Evolutionary conservation across 2,888 invertebrate species (phyloP), one percentile per base, ranked within the genome.

Genomic region (Epirrhoe tristata): DNA sequence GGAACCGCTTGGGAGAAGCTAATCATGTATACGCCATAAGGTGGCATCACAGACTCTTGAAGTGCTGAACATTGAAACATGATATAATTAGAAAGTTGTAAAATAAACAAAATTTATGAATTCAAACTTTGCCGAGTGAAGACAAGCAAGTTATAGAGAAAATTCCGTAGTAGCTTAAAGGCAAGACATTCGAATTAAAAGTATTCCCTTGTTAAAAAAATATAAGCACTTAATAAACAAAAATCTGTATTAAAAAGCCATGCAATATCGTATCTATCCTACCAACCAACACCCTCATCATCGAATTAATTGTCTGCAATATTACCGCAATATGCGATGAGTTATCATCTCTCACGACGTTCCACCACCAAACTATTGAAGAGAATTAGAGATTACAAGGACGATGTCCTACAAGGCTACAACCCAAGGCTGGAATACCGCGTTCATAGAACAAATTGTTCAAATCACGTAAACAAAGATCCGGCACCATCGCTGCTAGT

Each of bases 401-500:
- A 53, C 63, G 58, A 32, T 16, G 48, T 48, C 63, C 34, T 63
- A 57, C n/a, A n/a, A n/a, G n/a, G n/a, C n/a, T n/a, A n/a, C 10
- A 56, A 57, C 51, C 61, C 62, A 52, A 43, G 39, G 57, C 10
- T 56, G 34, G 39, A 39, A 24, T 50, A 43, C 14, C n/a, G 8
- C 14, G 50, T 56, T 48, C 17, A 58, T 64, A 8, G 32, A 58
- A 58, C 36, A 55, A 16, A 43, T 55, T 39, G 54, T 48, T 58
- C n/a, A 31, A 53, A 24, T 63, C 53, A 34, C 55, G 24, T 32
- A 53, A 55, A 17, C 50, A 52, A 66, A 63, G 53, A 57, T 56
- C 60, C 51, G 55, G 50, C 34, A 52, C 56, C 60, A 60, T 46
- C 60, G 60, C 60, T 52, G 65, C 51, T 52, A 57, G 60, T 52